Percentiles rank a stretch among this genome's conserved stretches.
Conservation (phyloP, 2,888 invertebrate species). For the Pollenia angustigena region DNA sequence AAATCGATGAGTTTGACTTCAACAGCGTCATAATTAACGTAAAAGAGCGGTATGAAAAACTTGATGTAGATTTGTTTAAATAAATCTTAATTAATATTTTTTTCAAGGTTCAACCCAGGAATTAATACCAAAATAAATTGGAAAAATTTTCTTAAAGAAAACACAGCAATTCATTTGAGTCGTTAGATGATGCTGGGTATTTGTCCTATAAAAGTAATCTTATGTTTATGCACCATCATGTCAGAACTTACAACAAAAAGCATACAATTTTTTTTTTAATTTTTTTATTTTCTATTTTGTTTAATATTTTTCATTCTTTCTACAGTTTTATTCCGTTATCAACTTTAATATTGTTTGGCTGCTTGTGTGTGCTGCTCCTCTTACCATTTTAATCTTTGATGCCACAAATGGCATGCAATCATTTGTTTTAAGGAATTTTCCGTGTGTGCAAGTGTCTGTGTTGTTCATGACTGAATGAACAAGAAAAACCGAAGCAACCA, state of each 20-base stretch:
- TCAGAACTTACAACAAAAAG: conserved; percentile 17
- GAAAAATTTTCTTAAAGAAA: not conserved
- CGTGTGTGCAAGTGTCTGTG: conserved; percentile 17
- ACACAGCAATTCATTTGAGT: not conserved
- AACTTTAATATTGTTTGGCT: conserved; percentile 34
- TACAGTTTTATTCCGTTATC: conserved; percentile 13
- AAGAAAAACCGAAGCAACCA: conserved; percentile 28
- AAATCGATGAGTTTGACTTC: too few species aligned
- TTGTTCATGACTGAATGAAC: conserved; percentile 32
- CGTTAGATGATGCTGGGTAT: not conserved
- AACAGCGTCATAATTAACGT: too few species aligned
- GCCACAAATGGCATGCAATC: conserved; percentile 57
- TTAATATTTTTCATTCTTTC: not conserved
- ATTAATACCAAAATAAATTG: too few species aligned
- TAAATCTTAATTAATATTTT: too few species aligned
- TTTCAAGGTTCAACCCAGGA: too few species aligned
- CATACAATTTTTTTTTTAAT: not conserved
- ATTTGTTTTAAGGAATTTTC: conserved; percentile 40
- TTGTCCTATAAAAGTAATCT: not conserved
- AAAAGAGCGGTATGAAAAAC: too few species aligned
- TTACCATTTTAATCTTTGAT: conserved; percentile 52
- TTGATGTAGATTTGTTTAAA: too few species aligned
- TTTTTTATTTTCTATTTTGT: not conserved
- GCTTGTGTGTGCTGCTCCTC: not conserved
- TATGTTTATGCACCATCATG: not conserved